These are phyloP conservation scores for Colaptes auratus DNA, from an alignment of 2,113 vertebrate genomes.

Conservation along the genomic window DNA sequence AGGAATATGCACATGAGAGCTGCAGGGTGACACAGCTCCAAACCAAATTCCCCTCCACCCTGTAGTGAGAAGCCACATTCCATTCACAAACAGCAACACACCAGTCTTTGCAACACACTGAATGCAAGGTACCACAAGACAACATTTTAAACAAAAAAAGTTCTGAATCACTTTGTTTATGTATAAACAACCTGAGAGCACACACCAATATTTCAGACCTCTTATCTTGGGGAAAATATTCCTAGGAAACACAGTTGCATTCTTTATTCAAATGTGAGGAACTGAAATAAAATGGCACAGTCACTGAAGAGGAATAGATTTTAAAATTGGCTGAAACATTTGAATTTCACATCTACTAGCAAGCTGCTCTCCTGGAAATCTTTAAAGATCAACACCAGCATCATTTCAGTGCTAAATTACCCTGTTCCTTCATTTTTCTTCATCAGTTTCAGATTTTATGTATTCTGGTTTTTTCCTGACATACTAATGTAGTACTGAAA, in stretches of 20 bases:
- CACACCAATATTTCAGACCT: not conserved
- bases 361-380: not conserved
- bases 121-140: not conserved
- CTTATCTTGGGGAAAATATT: not conserved
- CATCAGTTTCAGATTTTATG: not conserved
- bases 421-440: not conserved
- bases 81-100: not conserved
- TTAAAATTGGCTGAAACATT: not conserved
- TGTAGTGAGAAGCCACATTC: not conserved
- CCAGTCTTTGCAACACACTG: not conserved
- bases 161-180: not conserved
- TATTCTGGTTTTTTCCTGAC: not conserved
- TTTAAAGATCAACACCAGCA: not conserved
- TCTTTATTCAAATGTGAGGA: not conserved
- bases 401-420: not conserved
- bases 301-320: not conserved
- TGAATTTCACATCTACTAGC: not conserved
- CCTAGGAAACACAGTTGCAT: not conserved
- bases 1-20: not conserved
- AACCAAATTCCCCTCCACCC: not conserved
- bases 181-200: not conserved
- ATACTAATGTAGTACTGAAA: not conserved
- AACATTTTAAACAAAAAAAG: not conserved
- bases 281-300: not conserved
- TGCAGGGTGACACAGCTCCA: not conserved